Conservation (phyloP, 2,113 vertebrate genomes). For the rat (Rattus norvegicus) region DNA sequence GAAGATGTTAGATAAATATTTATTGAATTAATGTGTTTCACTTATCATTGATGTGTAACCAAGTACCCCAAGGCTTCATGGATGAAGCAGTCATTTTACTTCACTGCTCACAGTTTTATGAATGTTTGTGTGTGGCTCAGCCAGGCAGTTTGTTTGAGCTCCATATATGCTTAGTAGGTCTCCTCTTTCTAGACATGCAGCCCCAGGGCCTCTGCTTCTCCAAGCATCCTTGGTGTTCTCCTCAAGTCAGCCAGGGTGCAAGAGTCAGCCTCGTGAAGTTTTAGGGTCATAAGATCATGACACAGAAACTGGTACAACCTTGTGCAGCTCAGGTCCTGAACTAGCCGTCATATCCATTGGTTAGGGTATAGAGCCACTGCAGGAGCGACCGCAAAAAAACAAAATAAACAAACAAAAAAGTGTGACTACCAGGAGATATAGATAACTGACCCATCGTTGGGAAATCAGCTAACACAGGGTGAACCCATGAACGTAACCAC, state of each 20-base stretch:
- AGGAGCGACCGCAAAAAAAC: no score
- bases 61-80: neutral
- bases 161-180: neutral
- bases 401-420: no score
- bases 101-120: neutral
- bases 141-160: neutral
- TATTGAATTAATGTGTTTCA: neutral
- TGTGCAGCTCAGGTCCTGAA: neutral
- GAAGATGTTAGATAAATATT: conserved; percentile 1
- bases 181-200: neutral
- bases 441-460: neutral
- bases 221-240: neutral
- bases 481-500: neutral
- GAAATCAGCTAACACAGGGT: neutral
- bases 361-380: neutral
- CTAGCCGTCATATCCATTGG: neutral
- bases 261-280: neutral
- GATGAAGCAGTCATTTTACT: neutral
- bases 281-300: neutral
- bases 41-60: conserved; percentile 23
- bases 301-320: neutral
- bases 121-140: neutral
- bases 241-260: neutral
- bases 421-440: neutral
- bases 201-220: neutral